phyloP scores from a whole-genome alignment of 1,140 invertebrate genomes.

The Galendromus occidentalis region DNA sequence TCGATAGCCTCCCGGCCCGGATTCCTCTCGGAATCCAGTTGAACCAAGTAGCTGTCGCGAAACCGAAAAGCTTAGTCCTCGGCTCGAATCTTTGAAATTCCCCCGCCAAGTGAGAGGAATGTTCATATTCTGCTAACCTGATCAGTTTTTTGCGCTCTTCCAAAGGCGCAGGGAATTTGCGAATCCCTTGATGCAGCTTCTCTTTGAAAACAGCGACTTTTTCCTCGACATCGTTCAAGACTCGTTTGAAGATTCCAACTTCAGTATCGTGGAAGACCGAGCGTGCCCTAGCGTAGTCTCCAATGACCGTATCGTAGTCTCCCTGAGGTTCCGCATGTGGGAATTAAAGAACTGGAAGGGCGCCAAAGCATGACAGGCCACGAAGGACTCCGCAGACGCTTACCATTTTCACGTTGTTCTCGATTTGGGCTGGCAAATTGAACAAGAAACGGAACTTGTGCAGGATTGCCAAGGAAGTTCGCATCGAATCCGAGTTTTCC shows the following conservation, averaged over 20 bases:
- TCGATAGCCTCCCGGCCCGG: constrained; percentile 76
- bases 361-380: background rate
- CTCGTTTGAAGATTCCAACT: constrained; percentile 43
- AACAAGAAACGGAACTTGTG: constrained; percentile 80
- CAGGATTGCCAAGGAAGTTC: constrained; percentile 78
- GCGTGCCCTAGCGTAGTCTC: constrained; percentile 87
- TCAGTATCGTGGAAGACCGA: constrained; percentile 89
- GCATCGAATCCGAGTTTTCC: constrained; percentile 81
- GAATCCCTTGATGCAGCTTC: background rate
- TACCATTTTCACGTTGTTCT: constrained; percentile 63
- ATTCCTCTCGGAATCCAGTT: constrained; percentile 51
- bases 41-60: constrained; percentile 34
- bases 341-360: background rate
- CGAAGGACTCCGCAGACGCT: no score
- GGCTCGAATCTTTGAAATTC: constrained; percentile 12
- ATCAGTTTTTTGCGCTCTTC: constrained; percentile 2
- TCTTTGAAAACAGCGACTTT: background rate
- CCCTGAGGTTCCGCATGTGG: constrained; percentile 31
- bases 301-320: constrained; percentile 92
- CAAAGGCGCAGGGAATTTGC: background rate
- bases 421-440: constrained; percentile 78
- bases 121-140: constrained; percentile 24
- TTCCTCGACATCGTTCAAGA: background rate
- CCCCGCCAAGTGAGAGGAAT: background rate
- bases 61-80: constrained; percentile 18